Percentiles rank a stretch among this genome's conserved stretches.
phyloP scores from a whole-genome alignment of 2,797 vertebrate species.

The Galago senegalensis region DNA sequence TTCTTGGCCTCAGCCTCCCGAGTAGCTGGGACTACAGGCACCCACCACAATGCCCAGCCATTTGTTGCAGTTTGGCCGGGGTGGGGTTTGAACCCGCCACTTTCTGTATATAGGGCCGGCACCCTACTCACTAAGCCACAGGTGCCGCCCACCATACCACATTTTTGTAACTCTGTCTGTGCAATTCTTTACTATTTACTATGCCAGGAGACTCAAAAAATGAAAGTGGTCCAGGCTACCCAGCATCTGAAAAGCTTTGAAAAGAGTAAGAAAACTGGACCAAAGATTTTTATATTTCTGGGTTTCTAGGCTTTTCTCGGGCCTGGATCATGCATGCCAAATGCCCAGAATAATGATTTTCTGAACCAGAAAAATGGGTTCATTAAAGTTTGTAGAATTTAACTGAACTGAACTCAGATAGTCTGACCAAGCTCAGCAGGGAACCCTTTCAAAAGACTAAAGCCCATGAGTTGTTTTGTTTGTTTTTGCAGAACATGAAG shows the following conservation, averaged over 20 bases:
- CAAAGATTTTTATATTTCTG: not conserved
- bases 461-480: not conserved
- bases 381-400: conserved; percentile 1
- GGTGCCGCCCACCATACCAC: too few species aligned
- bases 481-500: not conserved
- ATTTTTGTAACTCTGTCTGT: not conserved
- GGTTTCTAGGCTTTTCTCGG: not conserved
- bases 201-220: not conserved
- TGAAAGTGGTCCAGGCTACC: not conserved
- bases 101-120: too few species aligned
- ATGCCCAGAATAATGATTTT: not conserved
- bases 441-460: not conserved
- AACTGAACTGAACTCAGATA: not conserved
- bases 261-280: not conserved
- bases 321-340: not conserved
- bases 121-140: too few species aligned
- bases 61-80: too few species aligned
- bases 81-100: too few species aligned
- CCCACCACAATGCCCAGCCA: too few species aligned
- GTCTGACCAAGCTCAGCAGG: not conserved
- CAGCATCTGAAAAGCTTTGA: not conserved
- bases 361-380: not conserved
- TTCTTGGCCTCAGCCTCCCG: too few species aligned
- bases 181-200: not conserved
- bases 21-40: too few species aligned